Evolutionary conservation across 2,797 vertebrate species (phyloP).

Genomic region (Austrolebias charrua): DNA sequence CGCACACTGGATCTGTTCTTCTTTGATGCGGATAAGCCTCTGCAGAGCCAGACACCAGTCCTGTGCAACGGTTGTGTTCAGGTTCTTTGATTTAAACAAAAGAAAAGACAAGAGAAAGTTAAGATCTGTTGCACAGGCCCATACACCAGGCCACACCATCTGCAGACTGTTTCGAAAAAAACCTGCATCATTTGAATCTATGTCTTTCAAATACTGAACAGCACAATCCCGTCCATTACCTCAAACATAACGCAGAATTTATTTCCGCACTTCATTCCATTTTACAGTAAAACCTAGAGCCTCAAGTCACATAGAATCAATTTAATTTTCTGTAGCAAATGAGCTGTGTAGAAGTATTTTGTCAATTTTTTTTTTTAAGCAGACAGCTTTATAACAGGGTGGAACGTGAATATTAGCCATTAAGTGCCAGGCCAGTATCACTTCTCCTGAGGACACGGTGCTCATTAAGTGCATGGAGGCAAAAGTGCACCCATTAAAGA

Average conservation of each 20-base stretch:
- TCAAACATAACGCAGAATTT: constrained; percentile 36
- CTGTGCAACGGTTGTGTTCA: constrained; percentile 94
- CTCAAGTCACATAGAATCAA: constrained; percentile 66
- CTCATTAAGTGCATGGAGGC: constrained; percentile 51
- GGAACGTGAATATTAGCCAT: constrained; percentile 55
- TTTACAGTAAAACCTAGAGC: constrained; percentile 40
- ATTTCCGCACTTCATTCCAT: constrained; percentile 34
- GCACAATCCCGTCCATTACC: constrained; percentile 21
- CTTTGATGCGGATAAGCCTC: constrained; percentile 93
- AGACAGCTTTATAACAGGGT: constrained; percentile 49
- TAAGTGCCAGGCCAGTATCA: constrained; percentile 41
- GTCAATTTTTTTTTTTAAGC: constrained; percentile 45
- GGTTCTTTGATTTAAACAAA: constrained; percentile 78
- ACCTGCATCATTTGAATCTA: constrained; percentile 20
- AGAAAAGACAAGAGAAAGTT: constrained; percentile 42
- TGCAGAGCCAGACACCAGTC: constrained; percentile 97
- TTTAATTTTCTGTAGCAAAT: constrained; percentile 66
- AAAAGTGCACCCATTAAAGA: constrained; percentile 62
- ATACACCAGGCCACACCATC: constrained; percentile 2
- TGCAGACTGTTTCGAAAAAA: constrained; percentile 11
- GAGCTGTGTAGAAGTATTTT: constrained; percentile 55
- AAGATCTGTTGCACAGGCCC: constrained; percentile 23
- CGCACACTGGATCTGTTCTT: constrained; percentile 94
- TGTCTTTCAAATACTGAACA: constrained; percentile 18
- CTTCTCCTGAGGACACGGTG: constrained; percentile 55